Evolutionary conservation across 2,888 invertebrate genomes (phyloP).

Genomic region (Lithophane ornitopus): DNA sequence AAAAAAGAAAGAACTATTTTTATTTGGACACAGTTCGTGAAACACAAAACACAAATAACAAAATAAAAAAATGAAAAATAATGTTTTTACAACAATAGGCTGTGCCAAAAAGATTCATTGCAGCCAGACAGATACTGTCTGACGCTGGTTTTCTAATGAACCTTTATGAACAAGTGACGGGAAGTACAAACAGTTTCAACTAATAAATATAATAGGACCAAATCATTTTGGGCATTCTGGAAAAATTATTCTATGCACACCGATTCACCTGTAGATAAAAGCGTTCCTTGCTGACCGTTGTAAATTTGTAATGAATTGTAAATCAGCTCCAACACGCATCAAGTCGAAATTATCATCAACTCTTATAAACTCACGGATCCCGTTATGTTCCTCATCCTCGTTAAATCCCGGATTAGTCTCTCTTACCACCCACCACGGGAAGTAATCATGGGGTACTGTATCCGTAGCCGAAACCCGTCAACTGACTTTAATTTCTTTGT

Average conservation of each 20-base stretch:
- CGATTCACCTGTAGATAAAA: neutral
- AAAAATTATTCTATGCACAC: neutral
- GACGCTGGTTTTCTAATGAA: too few species aligned
- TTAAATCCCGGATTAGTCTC: constrained; percentile 44
- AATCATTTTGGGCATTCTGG: too few species aligned
- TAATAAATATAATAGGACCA: too few species aligned
- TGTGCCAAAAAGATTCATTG: too few species aligned
- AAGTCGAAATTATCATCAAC: constrained; percentile 10
- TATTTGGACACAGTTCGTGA: too few species aligned
- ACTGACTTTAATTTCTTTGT: constrained; percentile 35
- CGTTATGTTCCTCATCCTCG: constrained; percentile 33
- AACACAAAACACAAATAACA: too few species aligned
- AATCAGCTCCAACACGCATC: neutral
- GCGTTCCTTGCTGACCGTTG: fast-evolving
- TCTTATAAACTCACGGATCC: constrained; percentile 20
- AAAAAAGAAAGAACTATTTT: too few species aligned
- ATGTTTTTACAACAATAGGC: too few species aligned
- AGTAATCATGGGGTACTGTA: constrained; percentile 19
- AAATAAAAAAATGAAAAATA: too few species aligned
- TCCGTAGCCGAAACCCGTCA: constrained; percentile 29
- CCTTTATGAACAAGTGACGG: too few species aligned
- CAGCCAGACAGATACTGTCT: too few species aligned
- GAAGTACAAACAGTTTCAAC: too few species aligned
- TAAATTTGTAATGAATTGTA: neutral
- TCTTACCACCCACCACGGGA: constrained; percentile 31